Percentiles rank a stretch among this genome's conserved stretches.
Conservation (phyloP, 2,113 vertebrate species). For the Podocnemis expansa region DNA sequence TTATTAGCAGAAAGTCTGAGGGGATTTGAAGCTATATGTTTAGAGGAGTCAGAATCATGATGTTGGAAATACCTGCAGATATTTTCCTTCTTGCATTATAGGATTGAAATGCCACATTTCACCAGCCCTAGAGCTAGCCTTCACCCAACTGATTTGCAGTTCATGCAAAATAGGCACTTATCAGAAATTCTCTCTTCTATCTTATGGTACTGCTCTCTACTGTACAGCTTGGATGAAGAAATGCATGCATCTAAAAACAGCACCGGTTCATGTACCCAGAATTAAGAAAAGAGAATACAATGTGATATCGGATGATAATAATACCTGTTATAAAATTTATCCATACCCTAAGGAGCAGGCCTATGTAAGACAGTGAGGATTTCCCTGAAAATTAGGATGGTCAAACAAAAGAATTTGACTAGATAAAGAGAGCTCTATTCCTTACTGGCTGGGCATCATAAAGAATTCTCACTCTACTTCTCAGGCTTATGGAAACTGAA, state of each 20-base stretch:
- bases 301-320: background rate
- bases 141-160: background rate
- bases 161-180: background rate
- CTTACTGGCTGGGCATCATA: background rate
- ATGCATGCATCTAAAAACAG: background rate
- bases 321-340: background rate
- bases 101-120: background rate
- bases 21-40: background rate
- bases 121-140: background rate
- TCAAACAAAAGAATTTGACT: background rate
- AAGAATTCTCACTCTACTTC: background rate
- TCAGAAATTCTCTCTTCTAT: background rate
- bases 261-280: background rate
- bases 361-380: background rate
- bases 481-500: background rate
- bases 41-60: background rate
- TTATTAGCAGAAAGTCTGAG: background rate
- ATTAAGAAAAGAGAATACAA: background rate
- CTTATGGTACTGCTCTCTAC: background rate
- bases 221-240: background rate
- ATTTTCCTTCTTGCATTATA: background rate
- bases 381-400: background rate
- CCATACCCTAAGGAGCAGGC: background rate
- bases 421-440: background rate
- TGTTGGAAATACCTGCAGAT: background rate